These are phyloP conservation scores for Nymphalis c-album DNA, from an alignment of 2,888 invertebrate genomes.

Conservation along the genomic window DNA sequence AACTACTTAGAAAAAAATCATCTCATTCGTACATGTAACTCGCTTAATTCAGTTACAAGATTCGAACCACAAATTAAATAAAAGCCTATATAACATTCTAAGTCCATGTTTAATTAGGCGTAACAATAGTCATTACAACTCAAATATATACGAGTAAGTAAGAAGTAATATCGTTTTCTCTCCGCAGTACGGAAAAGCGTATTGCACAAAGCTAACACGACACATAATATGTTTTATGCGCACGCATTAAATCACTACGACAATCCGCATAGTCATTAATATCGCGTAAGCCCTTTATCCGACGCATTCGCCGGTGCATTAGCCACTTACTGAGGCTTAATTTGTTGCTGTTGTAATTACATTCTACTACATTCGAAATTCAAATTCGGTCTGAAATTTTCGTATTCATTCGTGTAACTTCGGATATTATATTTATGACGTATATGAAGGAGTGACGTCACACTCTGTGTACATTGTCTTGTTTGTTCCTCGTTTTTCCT, in stretches of 20 bases:
- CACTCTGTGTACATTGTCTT: not conserved
- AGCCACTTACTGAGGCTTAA: slow-evolving; percentile 49
- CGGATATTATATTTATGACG: too few species aligned
- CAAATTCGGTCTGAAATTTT: slow-evolving; percentile 33
- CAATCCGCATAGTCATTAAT: slow-evolving; percentile 62
- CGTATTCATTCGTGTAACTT: slow-evolving; percentile 24
- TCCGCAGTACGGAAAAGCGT: not conserved
- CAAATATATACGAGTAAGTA: too few species aligned
- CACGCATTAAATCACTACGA: slow-evolving; percentile 39
- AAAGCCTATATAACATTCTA: too few species aligned
- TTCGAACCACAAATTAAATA: too few species aligned
- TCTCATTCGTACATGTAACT: too few species aligned
- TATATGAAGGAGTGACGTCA: not conserved
- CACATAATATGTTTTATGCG: slow-evolving; percentile 22
- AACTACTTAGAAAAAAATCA: too few species aligned
- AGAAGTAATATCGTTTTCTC: too few species aligned
- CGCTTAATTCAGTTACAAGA: too few species aligned
- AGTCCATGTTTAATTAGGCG: too few species aligned
- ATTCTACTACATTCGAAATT: slow-evolving; percentile 42
- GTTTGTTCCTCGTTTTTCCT: not conserved
- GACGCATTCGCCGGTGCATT: slow-evolving; percentile 47
- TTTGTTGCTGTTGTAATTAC: slow-evolving; percentile 51
- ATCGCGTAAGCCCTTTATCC: slow-evolving; percentile 67
- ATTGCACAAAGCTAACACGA: not conserved
- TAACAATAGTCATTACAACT: too few species aligned